Base-by-base conservation (phyloP, 64 coral and sea anemone species). In the Stichodactyla helianthus region DNA sequence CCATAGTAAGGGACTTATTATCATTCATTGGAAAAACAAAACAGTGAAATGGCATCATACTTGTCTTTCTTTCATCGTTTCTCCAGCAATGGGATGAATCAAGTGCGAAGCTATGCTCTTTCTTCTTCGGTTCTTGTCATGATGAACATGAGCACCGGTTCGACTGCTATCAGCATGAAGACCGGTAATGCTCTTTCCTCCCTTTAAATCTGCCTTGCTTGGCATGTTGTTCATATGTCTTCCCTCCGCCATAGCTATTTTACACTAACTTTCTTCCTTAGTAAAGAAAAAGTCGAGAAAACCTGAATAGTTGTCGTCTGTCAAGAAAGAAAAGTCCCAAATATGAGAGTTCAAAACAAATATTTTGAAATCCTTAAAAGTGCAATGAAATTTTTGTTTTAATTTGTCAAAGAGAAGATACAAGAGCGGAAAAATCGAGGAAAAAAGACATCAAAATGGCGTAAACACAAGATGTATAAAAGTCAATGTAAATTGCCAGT, bases 51-150 rank as follows among this genome's bases (percentile, higher is more conserved):
- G 35, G 2, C 9, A 20, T 22, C 18, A 25, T 65, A 95, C 94
- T 91, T 95, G 94, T 85, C 94, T 92, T 84, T 95, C 94, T 62
- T 95, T 95, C 57, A 95, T 77, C 6, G 87, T 90, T 86, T 95
- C 94, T 84, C 94, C 94, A 63, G 94, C 89, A n/a, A 95, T 84
- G 14, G 94, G 94, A 57, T 95, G 94, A 17, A 88, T 88, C 74
- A 95, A 86, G 51, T 89, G 90, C 5, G 94, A 89, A 12, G 90
- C 87, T 22, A 87, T 82, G 71, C 90, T 95, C 82, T 92, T 95
- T 20, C 93, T 71, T 57, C 89, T 28, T 77, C 94, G 84, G 79
- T 79, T 79, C 77, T 87, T 95, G 26, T 95, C 94, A 17, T 84
- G 83, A 54, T 81, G 78, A 53, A 51, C 7, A 54, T 81, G 78